Evolutionary conservation across 2,888 invertebrate species (phyloP), one percentile per base, ranked within the genome.

Genomic region (Harmothoe impar): DNA sequence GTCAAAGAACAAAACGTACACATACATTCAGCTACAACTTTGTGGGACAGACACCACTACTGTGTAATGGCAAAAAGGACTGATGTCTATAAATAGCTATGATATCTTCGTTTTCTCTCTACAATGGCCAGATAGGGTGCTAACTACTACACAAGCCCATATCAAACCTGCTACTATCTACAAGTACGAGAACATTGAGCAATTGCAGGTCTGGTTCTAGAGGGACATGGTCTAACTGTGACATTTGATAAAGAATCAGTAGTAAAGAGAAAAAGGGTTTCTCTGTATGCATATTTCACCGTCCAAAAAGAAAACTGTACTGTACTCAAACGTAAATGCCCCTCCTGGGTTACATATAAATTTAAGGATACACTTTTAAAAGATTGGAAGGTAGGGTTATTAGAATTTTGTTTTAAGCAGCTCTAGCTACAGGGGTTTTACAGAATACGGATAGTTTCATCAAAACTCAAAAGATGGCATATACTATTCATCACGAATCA

Each of bases 161-260:
- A 77, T 77, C 77, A 77, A 29, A 77, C 77, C 77, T 77, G 31
- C 25, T 31, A 77, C 77, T 77, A 77, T 77, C 77, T 77, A 77
- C 77, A 77, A 1, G 31, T 77, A 81, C 33, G 43, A 81, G 43
- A 81, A 81, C 43, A n/a, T 81, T 81, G 81, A 81, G 81, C 81
- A 81, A 81, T 43, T 43, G 25, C 81, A 81, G 81, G 81, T 81
- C 43, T 43, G 81, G 43, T 35, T 81, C 81, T 35, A 81, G 81
- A 33, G 33, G 81, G 81, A 7, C 35, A 35, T n/a, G 43, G 10
- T 81, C 43, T 81, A 81, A 72, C 29, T 15, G 15, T 72, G 15
- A 72, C 43, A 43, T 43, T 10, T 3, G 3, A 43, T 10, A 10
- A 43, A 43, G 43, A 43, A 43, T 43, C 43, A 43, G 43, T 43